Evolutionary conservation across 2,888 invertebrate genomes (phyloP).

Genomic region (Euphydryas editha): DNA sequence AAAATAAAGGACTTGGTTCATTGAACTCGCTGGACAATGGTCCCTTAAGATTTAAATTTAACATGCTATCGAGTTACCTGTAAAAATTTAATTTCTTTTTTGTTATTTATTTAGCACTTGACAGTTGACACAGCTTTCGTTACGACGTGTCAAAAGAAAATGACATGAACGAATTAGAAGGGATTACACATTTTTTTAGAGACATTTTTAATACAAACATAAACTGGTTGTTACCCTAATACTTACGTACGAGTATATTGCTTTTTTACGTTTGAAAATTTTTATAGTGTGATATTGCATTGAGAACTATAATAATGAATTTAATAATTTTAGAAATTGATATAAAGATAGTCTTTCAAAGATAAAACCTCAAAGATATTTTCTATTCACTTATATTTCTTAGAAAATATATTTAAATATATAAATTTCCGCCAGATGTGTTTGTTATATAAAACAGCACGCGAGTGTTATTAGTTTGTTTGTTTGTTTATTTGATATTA

Average conservation of each 20-base stretch:
- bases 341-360: no score
- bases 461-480: slow-evolving; percentile 54
- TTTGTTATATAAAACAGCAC: slow-evolving; percentile 46
- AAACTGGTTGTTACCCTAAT: neutral
- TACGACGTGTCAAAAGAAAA: neutral
- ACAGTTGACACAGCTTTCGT: neutral
- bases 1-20: slow-evolving; percentile 23
- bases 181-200: neutral
- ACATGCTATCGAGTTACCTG: slow-evolving; percentile 4
- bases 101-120: neutral
- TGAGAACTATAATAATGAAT: no score
- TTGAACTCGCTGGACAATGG: slow-evolving; percentile 31
- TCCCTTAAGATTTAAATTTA: slow-evolving; percentile 12
- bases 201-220: neutral
- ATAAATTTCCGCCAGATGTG: slow-evolving; percentile 67
- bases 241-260: no score
- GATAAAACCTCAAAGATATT: no score
- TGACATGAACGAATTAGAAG: neutral
- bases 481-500: slow-evolving; percentile 67
- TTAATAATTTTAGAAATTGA: no score
- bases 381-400: slow-evolving; percentile 3
- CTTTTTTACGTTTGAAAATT: no score
- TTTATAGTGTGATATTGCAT: no score
- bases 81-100: neutral
- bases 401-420: slow-evolving; percentile 1